Percentiles rank a stretch among this genome's conserved stretches.
phyloP scores from a whole-genome alignment of 2,113 vertebrate genomes.

The Tonatia bakeri region DNA sequence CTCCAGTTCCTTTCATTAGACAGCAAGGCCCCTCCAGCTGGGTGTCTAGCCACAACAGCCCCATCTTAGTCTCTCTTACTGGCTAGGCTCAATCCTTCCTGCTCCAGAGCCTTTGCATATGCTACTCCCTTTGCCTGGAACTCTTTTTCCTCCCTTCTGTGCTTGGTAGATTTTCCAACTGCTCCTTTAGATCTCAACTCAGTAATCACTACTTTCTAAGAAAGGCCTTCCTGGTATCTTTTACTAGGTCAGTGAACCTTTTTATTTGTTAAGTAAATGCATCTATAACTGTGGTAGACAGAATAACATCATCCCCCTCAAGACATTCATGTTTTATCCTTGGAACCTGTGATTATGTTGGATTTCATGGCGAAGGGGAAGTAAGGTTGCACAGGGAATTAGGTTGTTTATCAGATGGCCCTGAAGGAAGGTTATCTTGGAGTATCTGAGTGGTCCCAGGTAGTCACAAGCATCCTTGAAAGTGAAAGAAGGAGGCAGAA shows the following conservation, averaged over 20 bases:
- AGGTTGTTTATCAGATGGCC: neutral
- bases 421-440: neutral
- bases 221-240: neutral
- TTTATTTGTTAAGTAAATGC: neutral
- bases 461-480: neutral
- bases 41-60: neutral
- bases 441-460: neutral
- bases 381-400: neutral
- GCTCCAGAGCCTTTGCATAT: neutral
- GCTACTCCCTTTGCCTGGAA: neutral
- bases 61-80: neutral
- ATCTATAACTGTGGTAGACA: neutral
- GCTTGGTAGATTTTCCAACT: neutral
- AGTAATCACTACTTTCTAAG: neutral
- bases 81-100: neutral
- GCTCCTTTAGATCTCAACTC: neutral
- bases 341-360: neutral
- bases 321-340: neutral
- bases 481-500: neutral
- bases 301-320: neutral
- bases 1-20: neutral
- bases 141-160: neutral
- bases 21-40: neutral
- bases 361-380: neutral
- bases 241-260: neutral